Base-by-base conservation (phyloP, 2,797 vertebrate genomes). In the Poecilia velifera region DNA sequence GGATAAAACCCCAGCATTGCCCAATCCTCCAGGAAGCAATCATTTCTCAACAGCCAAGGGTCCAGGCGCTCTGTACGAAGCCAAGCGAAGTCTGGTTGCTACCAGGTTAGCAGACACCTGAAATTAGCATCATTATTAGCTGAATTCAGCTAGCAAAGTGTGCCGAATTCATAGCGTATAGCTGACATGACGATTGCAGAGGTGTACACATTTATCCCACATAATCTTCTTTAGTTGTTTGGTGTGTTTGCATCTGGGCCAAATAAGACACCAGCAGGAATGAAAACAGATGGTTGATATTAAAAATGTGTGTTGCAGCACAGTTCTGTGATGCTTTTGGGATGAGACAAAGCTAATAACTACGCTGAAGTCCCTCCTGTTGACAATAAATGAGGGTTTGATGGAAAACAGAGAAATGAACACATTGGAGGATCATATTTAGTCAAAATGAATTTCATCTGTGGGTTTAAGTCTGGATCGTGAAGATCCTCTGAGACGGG, bases 261-360 rank as follows among this genome's bases (percentile, higher is more conserved):
- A 6, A 43, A 70, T n/a, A n/a, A 70, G 39, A 43, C 25, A 43
- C 66, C 66, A 43, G 66, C 66, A 70, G 39, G 4, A 70, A 70
- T n/a, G 22, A 70, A n/a, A 70, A 13, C 39, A 70, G 39, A 43
- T 25, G 39, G 39, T 66, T 75, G 13, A 41, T 46, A 70, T 79
- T 49, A 75, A 55, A 76, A 81, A 81, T 73, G 66, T 78, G 79
- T 81, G 70, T 70, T 77, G 79, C 57, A 68, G 82, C 1, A 31
- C 43, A 74, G 43, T 39, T 43, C 39, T 43, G 34, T 66, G 39
- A 41, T 70, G 66, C 34, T 70, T 70, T 70, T 2, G 20, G 66
- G 66, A 70, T 43, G 51, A 82, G 81, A 84, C 49, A 75, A 82
- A 57, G 64, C 34, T 2, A 3, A 74, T 49, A 53, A 25, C 34